Evolutionary conservation across 2,113 vertebrate species (phyloP).

Genomic region (Centropus bengalensis): DNA sequence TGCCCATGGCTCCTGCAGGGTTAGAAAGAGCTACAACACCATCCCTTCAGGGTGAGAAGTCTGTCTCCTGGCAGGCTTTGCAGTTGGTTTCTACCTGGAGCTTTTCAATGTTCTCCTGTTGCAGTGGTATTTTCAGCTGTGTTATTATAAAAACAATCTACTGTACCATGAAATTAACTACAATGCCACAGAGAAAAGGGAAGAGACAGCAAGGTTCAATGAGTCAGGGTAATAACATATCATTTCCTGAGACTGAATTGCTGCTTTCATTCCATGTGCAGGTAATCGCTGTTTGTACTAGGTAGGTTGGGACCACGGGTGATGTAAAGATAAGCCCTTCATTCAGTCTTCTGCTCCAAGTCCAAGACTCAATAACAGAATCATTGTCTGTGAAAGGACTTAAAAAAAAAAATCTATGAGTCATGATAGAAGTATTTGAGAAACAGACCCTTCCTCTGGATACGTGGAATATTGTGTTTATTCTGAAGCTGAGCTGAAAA

Average conservation of each 20-base stretch:
- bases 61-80: not conserved
- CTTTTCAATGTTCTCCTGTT: not conserved
- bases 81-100: not conserved
- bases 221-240: not conserved
- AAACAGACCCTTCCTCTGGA: not conserved
- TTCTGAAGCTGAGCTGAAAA: not conserved
- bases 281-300: not conserved
- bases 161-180: conserved; percentile 7
- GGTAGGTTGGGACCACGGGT: not conserved
- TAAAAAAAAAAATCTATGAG: not conserved
- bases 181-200: not conserved
- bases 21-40: not conserved
- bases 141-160: not conserved
- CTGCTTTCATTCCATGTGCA: conserved; percentile 17
- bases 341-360: conserved; percentile 2
- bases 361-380: conserved; percentile 7
- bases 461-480: not conserved
- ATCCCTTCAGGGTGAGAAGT: not conserved
- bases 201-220: not conserved
- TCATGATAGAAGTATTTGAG: not conserved
- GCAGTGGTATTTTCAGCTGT: not conserved
- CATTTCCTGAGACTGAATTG: conserved; percentile 30
- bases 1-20: accelerated
- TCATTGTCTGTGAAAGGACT: conserved; percentile 4
- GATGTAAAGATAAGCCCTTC: conserved; percentile 23